A percentile compares a stretch with the other conserved stretches of the same genome.
phyloP scores from a whole-genome alignment of 2,888 invertebrate genomes.

The Andrena trimmerana region DNA sequence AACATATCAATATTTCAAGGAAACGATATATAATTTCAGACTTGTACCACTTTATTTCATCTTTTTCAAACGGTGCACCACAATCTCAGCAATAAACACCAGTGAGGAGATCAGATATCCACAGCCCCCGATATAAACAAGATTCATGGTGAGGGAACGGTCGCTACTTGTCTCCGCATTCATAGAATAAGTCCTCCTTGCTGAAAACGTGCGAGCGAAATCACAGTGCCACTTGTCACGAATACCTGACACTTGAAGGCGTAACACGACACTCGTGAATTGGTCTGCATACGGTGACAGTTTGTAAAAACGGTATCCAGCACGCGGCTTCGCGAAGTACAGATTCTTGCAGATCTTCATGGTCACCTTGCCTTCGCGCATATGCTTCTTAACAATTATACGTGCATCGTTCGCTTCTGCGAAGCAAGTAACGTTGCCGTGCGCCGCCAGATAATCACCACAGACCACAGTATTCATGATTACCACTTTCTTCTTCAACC shows the following conservation, averaged over 20 bases:
- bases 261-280: background rate
- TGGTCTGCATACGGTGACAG: background rate
- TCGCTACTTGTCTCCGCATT: background rate
- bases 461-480: background rate
- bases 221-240: background rate
- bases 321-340: conserved; percentile 18
- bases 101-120: conserved; percentile 2
- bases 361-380: fast-evolving
- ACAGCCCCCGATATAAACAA: background rate
- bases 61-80: background rate
- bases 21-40: background rate
- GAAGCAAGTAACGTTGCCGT: conserved; percentile 44
- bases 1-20: background rate
- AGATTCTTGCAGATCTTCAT: conserved; percentile 1
- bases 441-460: background rate
- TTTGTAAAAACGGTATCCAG: background rate
- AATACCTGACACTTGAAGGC: conserved; percentile 10
- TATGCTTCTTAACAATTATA: background rate
- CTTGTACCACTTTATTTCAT: background rate
- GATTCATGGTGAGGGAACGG: background rate
- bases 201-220: fast-evolving
- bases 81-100: background rate
- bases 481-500: conserved; percentile 18
- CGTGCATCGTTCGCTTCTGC: conserved; percentile 1
- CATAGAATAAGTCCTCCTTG: background rate